Percentiles rank a stretch among this genome's conserved stretches.
Evolutionary conservation across 2,113 vertebrate species (phyloP).

Genomic region (Antidorcas marsupialis): DNA sequence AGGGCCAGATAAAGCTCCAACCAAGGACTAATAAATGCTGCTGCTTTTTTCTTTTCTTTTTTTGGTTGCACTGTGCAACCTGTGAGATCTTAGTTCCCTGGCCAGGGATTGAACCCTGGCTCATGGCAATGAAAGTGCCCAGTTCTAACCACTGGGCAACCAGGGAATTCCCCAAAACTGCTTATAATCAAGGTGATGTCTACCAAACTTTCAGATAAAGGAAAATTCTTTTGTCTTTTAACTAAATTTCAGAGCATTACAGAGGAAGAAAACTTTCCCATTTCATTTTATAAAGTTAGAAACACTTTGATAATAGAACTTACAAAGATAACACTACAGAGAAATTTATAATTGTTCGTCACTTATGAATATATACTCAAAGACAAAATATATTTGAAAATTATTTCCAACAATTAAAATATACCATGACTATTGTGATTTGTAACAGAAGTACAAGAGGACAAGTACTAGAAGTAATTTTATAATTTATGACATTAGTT

Average conservation of each 20-base stretch:
- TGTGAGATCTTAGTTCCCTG: not conserved
- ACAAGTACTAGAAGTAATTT: not conserved
- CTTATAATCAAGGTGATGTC: not conserved
- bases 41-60: not conserved
- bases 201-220: not conserved
- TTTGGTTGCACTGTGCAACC: not conserved
- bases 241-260: not conserved
- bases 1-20: not conserved
- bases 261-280: not conserved
- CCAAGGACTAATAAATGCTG: not conserved
- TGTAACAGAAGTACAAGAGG: not conserved
- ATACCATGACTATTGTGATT: not conserved
- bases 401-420: not conserved
- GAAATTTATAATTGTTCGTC: not conserved
- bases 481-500: not conserved
- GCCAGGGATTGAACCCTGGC: not conserved
- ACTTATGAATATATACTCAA: not conserved
- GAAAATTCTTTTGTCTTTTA: not conserved
- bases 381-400: not conserved
- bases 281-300: not conserved
- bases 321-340: not conserved
- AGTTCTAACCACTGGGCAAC: not conserved
- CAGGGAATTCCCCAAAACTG: not conserved
- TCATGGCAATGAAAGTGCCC: not conserved
- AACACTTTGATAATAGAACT: not conserved